Base-by-base conservation (phyloP, 2,113 vertebrate genomes). In the Tichodroma muraria region DNA sequence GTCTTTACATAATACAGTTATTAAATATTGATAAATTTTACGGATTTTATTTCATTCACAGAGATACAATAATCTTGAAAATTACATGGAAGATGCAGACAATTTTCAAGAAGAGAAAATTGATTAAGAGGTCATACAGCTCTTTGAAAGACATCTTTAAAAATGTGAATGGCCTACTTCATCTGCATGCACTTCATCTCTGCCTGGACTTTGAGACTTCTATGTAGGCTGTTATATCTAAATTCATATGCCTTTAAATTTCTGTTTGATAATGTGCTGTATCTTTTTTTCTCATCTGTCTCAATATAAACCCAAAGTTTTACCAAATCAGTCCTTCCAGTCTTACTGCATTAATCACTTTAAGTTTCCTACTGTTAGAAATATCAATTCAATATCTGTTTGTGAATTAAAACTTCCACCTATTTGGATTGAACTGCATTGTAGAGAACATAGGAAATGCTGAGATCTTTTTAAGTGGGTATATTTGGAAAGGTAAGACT, bases 61-160 rank as follows among this genome's bases (percentile, higher is more conserved):
- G 98, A 97, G 97, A 97, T 98, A 98, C 14, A 38, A 50, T 35
- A 60, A 93, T 84, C 98, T 99, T 80, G 73, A 98, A 97, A 88
- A 92, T 19, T 97, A 81, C 80, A 97, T 98, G 89, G 96, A 98
- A 63, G 60, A 68, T 72, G 98, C 98, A 44, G 98, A 98, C 96
- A 97, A 12, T 91, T 99, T 99, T 95, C 98, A 98, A 94, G 98
- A 98, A 78, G 98, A 98, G 95, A 98, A 97, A 90, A 95, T 97
- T 75, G 98, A 98, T 95, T 98, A 90, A 98, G 61, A 88, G 52
- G 24, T 80, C 65, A 50, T 50, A 25, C 2, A 65, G 73, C 88
- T 92, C 69, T 90, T 96, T 92, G 60, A 87, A 94, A 95, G 80
- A 95, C 65, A 61, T 57, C 59, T 86, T 96, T 54, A 80, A 95